A percentile compares a stretch with the other conserved stretches of the same genome.
These are phyloP conservation scores for Craterocephalus amniculus DNA, from an alignment of 2,797 vertebrate species.

Conservation along the genomic window DNA sequence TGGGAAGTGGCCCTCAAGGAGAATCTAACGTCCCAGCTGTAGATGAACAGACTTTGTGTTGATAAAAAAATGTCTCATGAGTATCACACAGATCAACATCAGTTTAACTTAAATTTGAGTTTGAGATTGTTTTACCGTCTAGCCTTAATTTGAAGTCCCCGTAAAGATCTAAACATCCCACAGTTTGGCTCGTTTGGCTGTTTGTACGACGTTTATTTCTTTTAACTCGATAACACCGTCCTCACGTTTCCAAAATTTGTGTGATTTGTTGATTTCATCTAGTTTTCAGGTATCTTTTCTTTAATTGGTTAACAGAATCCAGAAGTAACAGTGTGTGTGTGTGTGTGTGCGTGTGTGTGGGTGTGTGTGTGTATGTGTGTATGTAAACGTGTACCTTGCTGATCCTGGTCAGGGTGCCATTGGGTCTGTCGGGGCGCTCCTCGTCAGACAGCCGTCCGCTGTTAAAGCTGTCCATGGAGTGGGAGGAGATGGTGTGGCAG, in stretches of 20 bases:
- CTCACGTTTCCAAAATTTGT: too few relatives aligned
- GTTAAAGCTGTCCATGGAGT: slow-evolving; percentile 93
- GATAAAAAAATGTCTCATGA: too few relatives aligned
- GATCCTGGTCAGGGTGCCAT: slow-evolving; percentile 86
- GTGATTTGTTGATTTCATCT: background rate
- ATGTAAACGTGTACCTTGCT: slow-evolving; percentile 82
- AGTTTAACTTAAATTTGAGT: background rate
- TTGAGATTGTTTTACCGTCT: background rate
- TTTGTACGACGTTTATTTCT: too few relatives aligned
- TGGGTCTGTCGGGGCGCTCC: slow-evolving; percentile 81
- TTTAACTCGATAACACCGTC: too few relatives aligned
- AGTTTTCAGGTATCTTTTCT: background rate
- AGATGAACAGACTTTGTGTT: too few relatives aligned
- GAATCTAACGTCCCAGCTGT: too few relatives aligned
- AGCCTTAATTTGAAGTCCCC: background rate
- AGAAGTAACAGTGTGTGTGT: too few relatives aligned
- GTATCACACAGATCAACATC: too few relatives aligned
- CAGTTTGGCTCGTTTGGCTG: background rate
- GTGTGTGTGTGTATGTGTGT: too few relatives aligned
- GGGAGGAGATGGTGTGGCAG: slow-evolving; percentile 94
- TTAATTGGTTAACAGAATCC: background rate
- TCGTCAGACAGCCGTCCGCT: slow-evolving; percentile 89
- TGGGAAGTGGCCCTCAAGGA: background rate
- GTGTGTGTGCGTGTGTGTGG: too few relatives aligned
- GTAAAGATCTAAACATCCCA: background rate